These are phyloP conservation scores for Archips crataeganus DNA, from an alignment of 2,888 invertebrate genomes.

Conservation along the genomic window DNA sequence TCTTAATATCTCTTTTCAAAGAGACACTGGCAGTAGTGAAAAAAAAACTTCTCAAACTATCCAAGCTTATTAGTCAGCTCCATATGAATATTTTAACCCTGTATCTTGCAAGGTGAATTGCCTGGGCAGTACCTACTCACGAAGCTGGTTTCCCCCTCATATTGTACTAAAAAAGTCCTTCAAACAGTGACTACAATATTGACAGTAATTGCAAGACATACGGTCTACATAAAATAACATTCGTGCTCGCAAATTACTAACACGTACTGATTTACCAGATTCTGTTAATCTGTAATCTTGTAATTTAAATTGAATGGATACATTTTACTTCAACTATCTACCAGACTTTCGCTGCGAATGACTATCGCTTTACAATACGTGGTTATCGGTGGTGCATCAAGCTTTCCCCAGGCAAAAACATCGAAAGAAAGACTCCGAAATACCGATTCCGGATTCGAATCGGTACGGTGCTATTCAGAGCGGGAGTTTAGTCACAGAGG, in stretches of 20 bases:
- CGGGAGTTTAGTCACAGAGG: slow-evolving; percentile 50
- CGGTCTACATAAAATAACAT: background rate
- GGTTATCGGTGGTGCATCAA: slow-evolving; percentile 28
- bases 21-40: no score
- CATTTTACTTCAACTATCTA: background rate
- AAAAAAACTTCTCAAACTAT: no score
- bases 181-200: no score
- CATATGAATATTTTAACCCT: no score
- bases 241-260: background rate
- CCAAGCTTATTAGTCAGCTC: no score
- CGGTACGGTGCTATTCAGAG: slow-evolving; percentile 49
- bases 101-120: no score
- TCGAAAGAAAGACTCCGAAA: slow-evolving; percentile 53
- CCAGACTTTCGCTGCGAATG: slow-evolving; percentile 6
- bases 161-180: no score
- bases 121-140: no score
- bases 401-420: slow-evolving; percentile 37
- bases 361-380: slow-evolving; percentile 3
- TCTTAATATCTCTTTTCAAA: background rate
- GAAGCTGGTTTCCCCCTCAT: no score
- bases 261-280: background rate
- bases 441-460: slow-evolving; percentile 63
- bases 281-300: background rate
- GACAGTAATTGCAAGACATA: no score
- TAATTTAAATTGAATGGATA: slow-evolving; percentile 2